Evolutionary conservation across 1,140 invertebrate species (phyloP).

Genomic region (Zaprionus africanus): DNA sequence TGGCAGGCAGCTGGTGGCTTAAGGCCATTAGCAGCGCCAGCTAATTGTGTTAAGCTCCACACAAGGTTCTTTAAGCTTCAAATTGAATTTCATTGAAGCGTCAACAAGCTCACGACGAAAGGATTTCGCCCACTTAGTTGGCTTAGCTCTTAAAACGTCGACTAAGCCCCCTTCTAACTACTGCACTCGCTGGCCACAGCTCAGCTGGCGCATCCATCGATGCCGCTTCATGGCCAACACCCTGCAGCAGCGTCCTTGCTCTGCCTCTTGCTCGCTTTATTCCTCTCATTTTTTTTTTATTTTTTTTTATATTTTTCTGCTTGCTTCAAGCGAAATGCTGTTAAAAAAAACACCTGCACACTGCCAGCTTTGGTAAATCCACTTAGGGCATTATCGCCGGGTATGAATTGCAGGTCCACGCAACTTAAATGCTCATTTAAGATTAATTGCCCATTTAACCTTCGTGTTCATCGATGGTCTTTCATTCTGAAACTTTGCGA

Average conservation of each 20-base stretch:
- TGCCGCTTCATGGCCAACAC: not conserved
- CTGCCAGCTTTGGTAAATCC: not conserved
- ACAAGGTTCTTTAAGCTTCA: conserved; percentile 16
- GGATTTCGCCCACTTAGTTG: not conserved
- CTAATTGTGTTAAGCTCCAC: conserved; percentile 33
- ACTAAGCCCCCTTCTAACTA: not conserved
- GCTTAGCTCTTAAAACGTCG: not conserved
- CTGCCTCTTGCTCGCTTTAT: not conserved
- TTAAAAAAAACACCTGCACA: not conserved
- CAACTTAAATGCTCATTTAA: not conserved
- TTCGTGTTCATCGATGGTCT: not conserved
- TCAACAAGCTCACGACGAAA: not conserved
- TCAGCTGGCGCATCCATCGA: not conserved
- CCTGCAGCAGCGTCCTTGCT: too few species aligned
- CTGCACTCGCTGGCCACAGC: not conserved
- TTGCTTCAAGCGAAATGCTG: not conserved
- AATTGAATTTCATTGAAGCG: conserved; percentile 36
- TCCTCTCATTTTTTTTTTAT: not conserved
- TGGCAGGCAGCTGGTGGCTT: not conserved
- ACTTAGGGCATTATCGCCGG: not conserved
- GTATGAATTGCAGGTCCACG: not conserved
- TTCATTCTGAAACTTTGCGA: not conserved
- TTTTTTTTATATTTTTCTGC: not conserved
- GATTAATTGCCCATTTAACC: not conserved
- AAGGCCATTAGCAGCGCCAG: conserved; percentile 20